Percentiles rank a stretch among this genome's conserved stretches.
These are phyloP conservation scores for Limnephilus rhombicus DNA, from an alignment of 2,888 invertebrate genomes.

Conservation along the genomic window DNA sequence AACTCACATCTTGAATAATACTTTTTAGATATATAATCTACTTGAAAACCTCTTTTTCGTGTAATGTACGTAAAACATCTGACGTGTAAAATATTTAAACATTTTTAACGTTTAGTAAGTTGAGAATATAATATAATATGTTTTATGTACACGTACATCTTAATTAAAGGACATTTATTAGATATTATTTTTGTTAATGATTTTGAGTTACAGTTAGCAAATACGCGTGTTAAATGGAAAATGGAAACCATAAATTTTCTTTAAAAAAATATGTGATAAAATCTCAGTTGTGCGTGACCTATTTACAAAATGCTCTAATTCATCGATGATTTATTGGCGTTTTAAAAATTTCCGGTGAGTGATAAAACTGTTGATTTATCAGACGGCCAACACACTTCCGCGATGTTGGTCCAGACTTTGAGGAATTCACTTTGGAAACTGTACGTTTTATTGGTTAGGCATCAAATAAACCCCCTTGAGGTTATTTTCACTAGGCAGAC, in stretches of 20 bases:
- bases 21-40: background rate
- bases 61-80: background rate
- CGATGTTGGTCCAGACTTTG: background rate
- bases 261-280: background rate
- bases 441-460: background rate
- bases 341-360: background rate
- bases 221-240: background rate
- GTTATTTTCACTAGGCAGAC: background rate
- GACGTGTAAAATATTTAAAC: background rate
- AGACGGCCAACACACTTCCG: constrained; percentile 11
- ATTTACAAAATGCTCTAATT: background rate
- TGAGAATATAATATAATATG: background rate
- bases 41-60: background rate
- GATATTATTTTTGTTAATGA: background rate
- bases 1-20: background rate
- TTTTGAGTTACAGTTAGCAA: background rate
- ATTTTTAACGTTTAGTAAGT: background rate
- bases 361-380: background rate
- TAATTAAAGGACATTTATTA: background rate
- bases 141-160: background rate
- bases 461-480: background rate
- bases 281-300: background rate
- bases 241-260: background rate
- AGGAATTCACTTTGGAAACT: background rate
- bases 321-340: background rate